Evolutionary conservation across 23 tunicate genomes (phyloP).

Genomic region (Aplidium turbinatum): DNA sequence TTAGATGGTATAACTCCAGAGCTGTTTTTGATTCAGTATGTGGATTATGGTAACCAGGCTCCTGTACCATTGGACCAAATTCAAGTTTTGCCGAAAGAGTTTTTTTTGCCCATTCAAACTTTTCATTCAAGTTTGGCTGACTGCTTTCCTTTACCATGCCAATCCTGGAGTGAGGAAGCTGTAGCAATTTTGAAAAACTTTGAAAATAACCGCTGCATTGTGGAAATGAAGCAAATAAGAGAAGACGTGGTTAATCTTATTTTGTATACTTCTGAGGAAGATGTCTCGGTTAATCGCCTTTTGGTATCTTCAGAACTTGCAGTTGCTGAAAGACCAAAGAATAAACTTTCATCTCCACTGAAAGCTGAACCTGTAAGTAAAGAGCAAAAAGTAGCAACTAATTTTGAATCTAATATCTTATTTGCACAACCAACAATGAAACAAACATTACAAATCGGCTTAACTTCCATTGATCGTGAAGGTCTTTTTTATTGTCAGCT

Average conservation of each 20-base stretch:
- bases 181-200: constrained; percentile 6
- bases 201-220: neutral
- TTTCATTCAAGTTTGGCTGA: constrained; percentile 26
- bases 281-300: no score
- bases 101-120: constrained; percentile 34
- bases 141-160: constrained; percentile 25
- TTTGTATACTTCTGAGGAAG: no score
- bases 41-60: constrained; percentile 39
- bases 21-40: constrained; percentile 1
- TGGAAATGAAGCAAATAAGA: no score
- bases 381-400: no score
- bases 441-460: neutral
- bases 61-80: neutral
- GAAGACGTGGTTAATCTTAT: no score
- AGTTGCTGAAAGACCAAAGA: no score
- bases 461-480: neutral
- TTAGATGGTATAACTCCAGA: constrained; percentile 1
- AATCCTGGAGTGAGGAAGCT: constrained; percentile 28
- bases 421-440: no score
- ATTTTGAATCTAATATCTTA: no score
- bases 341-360: no score
- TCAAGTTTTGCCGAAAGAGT: constrained; percentile 32
- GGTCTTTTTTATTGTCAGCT: constrained; percentile 47
- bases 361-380: no score
- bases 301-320: no score